These are phyloP conservation scores for Junonia oenone DNA, from an alignment of 2,888 invertebrate species.

Conservation along the genomic window DNA sequence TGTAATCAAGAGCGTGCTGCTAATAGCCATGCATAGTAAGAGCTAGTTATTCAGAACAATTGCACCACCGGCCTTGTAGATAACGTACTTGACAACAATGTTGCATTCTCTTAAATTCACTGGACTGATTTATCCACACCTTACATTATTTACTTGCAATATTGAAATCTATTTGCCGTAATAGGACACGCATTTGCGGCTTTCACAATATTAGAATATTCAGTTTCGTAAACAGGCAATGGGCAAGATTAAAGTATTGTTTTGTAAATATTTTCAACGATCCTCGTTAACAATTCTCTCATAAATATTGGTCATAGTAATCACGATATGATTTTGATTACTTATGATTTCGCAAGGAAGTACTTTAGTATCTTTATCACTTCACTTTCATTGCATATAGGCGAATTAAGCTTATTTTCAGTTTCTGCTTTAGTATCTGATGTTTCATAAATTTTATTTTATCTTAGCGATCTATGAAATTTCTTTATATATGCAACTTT, in stretches of 20 bases:
- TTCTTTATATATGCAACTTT: conserved; percentile 1
- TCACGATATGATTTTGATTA: background rate
- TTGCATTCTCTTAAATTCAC: conserved; percentile 29
- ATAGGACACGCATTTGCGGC: conserved; percentile 5
- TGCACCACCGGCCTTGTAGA: conserved; percentile 36
- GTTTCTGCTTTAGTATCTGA: too few species aligned
- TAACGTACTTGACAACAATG: conserved; percentile 29
- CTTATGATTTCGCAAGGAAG: background rate
- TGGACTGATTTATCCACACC: conserved; percentile 24
- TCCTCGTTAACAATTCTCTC: background rate
- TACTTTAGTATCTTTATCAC: background rate
- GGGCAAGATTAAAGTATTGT: background rate
- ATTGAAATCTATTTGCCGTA: conserved; percentile 10
- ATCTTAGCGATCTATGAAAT: background rate
- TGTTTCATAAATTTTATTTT: background rate
- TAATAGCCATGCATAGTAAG: conserved; percentile 27
- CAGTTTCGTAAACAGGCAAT: background rate
- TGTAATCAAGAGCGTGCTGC: conserved; percentile 25
- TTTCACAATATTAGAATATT: conserved; percentile 9
- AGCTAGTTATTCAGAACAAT: conserved; percentile 36
- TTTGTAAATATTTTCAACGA: background rate
- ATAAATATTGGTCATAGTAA: background rate
- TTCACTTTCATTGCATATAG: too few species aligned
- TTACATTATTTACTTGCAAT: conserved; percentile 15
- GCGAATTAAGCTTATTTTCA: too few species aligned